Conservation (phyloP, 2,113 vertebrate genomes). For the Nematolebias whitei region DNA sequence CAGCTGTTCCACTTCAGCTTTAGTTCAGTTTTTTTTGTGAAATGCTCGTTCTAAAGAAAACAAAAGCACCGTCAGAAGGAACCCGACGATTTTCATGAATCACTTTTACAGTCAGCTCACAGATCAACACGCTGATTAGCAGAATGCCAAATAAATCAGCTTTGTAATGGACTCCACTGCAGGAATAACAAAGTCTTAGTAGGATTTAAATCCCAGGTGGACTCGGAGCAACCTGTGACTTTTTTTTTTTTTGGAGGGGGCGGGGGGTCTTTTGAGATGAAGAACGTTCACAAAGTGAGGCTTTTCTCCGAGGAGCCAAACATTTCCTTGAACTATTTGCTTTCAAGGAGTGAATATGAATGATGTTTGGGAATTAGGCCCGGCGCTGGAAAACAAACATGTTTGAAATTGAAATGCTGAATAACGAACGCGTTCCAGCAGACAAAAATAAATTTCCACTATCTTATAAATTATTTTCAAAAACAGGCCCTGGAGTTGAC, state of each 20-base stretch:
- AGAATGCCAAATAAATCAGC: constrained; percentile 57
- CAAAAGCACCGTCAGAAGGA: constrained; percentile 65
- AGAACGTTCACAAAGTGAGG: constrained; percentile 43
- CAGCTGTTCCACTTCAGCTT: too few species aligned
- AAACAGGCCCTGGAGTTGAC: background rate
- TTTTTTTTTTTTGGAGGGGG: constrained; percentile 23
- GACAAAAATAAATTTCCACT: constrained; percentile 9
- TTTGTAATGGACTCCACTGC: constrained; percentile 54
- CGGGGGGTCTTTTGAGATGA: constrained; percentile 40
- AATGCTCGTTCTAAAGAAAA: constrained; percentile 45
- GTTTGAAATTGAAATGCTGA: constrained; percentile 66
- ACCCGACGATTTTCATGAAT: constrained; percentile 62
- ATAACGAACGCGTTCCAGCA: constrained; percentile 36
- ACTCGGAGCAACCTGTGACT: constrained; percentile 23
- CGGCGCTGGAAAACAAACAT: constrained; percentile 62
- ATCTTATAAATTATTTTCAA: constrained; percentile 16
- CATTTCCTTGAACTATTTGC: constrained; percentile 73
- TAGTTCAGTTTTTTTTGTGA: constrained; percentile 52
- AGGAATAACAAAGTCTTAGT: constrained; percentile 56
- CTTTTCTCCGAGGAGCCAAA: constrained; percentile 57
- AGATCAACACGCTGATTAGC: constrained; percentile 54
- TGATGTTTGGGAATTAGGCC: constrained; percentile 67
- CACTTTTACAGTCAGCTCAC: constrained; percentile 61
- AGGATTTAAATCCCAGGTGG: constrained; percentile 23
- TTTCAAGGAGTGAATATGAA: constrained; percentile 73